Evolutionary conservation across 2,797 vertebrate species (phyloP).

Genomic region (Squalus acanthias): DNA sequence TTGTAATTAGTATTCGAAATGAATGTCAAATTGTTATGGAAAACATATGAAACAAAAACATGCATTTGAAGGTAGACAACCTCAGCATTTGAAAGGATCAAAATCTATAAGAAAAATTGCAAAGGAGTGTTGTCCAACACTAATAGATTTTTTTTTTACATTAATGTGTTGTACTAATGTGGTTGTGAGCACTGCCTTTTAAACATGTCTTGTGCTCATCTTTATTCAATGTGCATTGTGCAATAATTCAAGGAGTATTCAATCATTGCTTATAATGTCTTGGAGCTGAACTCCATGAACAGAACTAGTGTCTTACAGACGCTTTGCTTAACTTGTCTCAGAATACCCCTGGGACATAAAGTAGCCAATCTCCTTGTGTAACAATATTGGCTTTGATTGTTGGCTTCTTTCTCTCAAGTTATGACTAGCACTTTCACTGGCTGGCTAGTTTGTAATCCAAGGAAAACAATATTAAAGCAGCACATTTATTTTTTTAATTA

Average conservation of each 20-base stretch:
- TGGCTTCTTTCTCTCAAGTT: constrained; percentile 2
- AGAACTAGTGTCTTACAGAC: not conserved
- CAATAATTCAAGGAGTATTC: not conserved
- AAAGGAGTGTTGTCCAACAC: not conserved
- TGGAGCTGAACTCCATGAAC: not conserved
- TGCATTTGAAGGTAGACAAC: not conserved
- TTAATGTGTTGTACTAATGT: not conserved
- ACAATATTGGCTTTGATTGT: constrained; percentile 20
- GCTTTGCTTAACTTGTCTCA: not conserved
- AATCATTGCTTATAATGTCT: not conserved
- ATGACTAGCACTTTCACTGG: not conserved
- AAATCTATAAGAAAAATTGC: not conserved
- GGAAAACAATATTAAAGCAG: not conserved
- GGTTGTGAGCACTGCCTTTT: not conserved
- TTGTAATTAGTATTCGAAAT: not conserved
- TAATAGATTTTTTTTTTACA: not conserved
- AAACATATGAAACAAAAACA: not conserved
- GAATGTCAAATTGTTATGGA: not conserved
- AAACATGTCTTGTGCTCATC: not conserved
- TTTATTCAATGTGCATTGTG: no score
- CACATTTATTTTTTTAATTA: not conserved
- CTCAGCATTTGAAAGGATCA: not conserved
- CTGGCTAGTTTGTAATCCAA: not conserved
- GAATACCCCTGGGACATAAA: not conserved
- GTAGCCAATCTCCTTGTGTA: constrained; percentile 18